Percentiles rank a stretch among this genome's conserved stretches.
phyloP scores from a whole-genome alignment of 2,888 invertebrate genomes.

The Xanthia icteritia region DNA sequence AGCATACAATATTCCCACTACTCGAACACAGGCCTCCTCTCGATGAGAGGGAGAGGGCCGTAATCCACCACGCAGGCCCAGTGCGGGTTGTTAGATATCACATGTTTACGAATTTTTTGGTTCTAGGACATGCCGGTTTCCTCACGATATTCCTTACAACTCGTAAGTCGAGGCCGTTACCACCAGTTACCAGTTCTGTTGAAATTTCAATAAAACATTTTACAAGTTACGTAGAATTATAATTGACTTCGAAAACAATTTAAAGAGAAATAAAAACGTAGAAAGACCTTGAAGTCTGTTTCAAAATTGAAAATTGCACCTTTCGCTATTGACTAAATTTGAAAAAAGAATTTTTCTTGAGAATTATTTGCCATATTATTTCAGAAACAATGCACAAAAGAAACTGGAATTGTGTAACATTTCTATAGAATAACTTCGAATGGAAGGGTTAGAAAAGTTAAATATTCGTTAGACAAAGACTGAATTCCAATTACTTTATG shows the following conservation, averaged over 20 bases:
- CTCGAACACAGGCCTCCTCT: too few relatives aligned
- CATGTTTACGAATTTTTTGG: too few relatives aligned
- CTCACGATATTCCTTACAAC: too few relatives aligned
- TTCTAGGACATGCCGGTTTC: too few relatives aligned
- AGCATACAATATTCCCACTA: too few relatives aligned
- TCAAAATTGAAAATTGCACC: neutral
- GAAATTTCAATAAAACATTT: constrained; percentile 1
- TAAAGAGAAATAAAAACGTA: neutral
- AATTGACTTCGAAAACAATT: neutral
- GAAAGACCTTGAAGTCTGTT: neutral
- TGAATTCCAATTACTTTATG: neutral
- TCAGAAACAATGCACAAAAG: neutral
- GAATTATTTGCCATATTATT: neutral
- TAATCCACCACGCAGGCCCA: too few relatives aligned
- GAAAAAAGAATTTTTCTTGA: neutral
- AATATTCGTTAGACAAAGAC: neutral
- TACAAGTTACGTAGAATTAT: neutral
- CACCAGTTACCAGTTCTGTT: too few relatives aligned
- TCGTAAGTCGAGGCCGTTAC: too few relatives aligned
- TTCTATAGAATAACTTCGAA: neutral
- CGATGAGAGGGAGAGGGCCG: too few relatives aligned
- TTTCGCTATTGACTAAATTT: neutral
- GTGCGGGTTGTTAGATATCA: too few relatives aligned
- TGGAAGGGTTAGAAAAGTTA: neutral
- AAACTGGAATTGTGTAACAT: neutral